phyloP scores from a whole-genome alignment of 2,797 vertebrate species.

The Sitta carolinensis region DNA sequence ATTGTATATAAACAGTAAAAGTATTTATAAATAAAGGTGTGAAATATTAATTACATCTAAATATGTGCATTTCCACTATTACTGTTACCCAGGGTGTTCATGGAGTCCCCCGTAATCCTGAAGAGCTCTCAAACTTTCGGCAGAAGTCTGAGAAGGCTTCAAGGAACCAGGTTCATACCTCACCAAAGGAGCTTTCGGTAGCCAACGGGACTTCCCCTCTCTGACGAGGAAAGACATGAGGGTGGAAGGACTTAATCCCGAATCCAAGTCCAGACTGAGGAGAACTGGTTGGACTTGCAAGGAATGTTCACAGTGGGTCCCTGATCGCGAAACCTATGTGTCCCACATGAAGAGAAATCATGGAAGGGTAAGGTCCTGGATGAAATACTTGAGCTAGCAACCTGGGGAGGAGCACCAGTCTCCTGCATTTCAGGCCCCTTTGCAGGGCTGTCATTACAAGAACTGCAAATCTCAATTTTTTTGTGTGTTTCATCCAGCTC shows the following conservation, averaged over 20 bases:
- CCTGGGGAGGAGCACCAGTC: background rate
- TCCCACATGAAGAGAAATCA: conserved; percentile 92
- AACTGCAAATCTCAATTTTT: background rate
- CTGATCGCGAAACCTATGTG: conserved; percentile 88
- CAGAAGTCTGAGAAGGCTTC: conserved; percentile 68
- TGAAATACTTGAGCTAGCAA: background rate
- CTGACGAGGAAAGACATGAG: conserved; percentile 53
- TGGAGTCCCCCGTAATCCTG: conserved; percentile 77
- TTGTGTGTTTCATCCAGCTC: background rate
- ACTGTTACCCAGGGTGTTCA: conserved; percentile 80
- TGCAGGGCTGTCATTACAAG: fast-evolving
- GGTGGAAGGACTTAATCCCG: conserved; percentile 62
- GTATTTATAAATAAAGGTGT: background rate
- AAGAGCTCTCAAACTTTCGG: conserved; percentile 76
- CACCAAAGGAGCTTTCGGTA: conserved; percentile 68
- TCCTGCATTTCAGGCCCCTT: background rate
- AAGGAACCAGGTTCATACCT: conserved; percentile 48
- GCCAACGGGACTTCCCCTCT: conserved; percentile 43
- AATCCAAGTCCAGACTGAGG: conserved; percentile 75
- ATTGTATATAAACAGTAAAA: background rate
- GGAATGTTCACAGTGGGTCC: conserved; percentile 89
- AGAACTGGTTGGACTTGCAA: conserved; percentile 89
- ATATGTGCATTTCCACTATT: background rate
- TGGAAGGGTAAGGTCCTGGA: conserved; percentile 80
- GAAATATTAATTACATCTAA: background rate